phyloP scores from a whole-genome alignment of 2,113 vertebrate genomes.

The Pyrgilauda ruficollis region DNA sequence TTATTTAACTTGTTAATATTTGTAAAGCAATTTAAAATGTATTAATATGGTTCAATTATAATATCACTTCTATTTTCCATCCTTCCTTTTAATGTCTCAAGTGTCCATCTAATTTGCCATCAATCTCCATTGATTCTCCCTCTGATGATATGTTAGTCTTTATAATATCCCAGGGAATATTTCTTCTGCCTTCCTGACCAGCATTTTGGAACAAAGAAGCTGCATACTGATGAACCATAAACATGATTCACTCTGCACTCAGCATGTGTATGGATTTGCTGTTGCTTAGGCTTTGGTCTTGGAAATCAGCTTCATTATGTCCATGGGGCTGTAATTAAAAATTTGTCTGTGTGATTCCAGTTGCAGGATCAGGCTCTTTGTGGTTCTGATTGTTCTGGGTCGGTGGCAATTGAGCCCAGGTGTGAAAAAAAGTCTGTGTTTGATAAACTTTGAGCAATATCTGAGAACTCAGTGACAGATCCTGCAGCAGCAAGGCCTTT shows the following conservation, averaged over 20 bases:
- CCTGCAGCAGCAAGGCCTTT: background rate
- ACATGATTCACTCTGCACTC: slow-evolving; percentile 13
- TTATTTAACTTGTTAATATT: slow-evolving; percentile 52
- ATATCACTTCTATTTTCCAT: slow-evolving; percentile 37
- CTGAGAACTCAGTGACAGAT: background rate
- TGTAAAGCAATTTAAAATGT: slow-evolving; percentile 56
- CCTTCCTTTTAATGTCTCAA: slow-evolving; percentile 55
- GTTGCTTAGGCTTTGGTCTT: background rate
- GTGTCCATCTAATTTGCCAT: slow-evolving; percentile 56
- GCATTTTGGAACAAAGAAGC: slow-evolving; percentile 47
- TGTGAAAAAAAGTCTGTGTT: background rate
- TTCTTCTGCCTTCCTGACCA: slow-evolving; percentile 43
- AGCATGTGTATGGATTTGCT: background rate
- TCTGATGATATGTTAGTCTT: slow-evolving; percentile 47
- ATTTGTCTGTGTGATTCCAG: background rate
- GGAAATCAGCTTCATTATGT: background rate
- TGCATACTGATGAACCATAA: background rate
- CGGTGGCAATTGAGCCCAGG: rapidly evolving
- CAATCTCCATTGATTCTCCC: slow-evolving; percentile 58
- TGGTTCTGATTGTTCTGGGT: background rate
- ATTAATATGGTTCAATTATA: slow-evolving; percentile 55
- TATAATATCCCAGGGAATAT: slow-evolving; percentile 33
- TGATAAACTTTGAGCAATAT: background rate
- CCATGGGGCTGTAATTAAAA: background rate
- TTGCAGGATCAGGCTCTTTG: background rate